Percentiles rank a stretch among this genome's conserved stretches.
phyloP scores from a whole-genome alignment of 2,113 vertebrate species.

The Hypocryptadius cinnamomeus region DNA sequence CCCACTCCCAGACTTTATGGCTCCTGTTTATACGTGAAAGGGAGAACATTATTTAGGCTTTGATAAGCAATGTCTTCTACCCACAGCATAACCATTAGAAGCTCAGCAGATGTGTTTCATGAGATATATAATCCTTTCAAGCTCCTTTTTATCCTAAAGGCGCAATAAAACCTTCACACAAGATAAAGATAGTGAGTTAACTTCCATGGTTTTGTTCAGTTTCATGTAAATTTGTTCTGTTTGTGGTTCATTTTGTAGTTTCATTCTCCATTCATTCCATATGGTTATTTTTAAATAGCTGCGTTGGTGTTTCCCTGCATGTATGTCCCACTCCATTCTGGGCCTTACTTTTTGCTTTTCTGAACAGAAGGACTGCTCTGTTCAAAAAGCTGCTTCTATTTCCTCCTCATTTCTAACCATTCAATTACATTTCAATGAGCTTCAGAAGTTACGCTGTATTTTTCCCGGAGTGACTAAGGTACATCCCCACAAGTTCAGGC shows the following conservation, averaged over 20 bases:
- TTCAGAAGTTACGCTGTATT: neutral
- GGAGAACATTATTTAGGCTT: slow-evolving; percentile 21
- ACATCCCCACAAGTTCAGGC: neutral
- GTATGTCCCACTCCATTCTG: neutral
- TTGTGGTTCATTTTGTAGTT: slow-evolving; percentile 32
- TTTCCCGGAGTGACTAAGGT: neutral
- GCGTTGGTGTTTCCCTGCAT: neutral
- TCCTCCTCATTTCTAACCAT: neutral
- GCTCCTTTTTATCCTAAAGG: slow-evolving; percentile 17
- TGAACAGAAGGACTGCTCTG: neutral
- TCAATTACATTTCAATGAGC: neutral
- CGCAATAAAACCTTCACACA: neutral
- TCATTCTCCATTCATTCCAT: slow-evolving; percentile 1
- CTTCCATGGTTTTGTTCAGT: neutral
- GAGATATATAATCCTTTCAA: slow-evolving; percentile 15
- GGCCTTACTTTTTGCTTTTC: neutral
- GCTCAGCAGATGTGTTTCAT: neutral
- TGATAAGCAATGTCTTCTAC: slow-evolving; percentile 28
- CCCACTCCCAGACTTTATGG: neutral
- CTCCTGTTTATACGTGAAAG: neutral
- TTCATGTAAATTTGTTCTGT: slow-evolving; percentile 32
- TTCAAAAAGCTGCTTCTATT: neutral
- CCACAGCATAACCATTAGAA: neutral
- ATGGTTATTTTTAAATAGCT: neutral
- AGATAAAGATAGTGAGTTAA: neutral